Percentiles rank a stretch among this genome's conserved stretches.
These are phyloP conservation scores for Drosophila pseudotakahashii DNA, from an alignment of 2,888 invertebrate species.

Conservation along the genomic window DNA sequence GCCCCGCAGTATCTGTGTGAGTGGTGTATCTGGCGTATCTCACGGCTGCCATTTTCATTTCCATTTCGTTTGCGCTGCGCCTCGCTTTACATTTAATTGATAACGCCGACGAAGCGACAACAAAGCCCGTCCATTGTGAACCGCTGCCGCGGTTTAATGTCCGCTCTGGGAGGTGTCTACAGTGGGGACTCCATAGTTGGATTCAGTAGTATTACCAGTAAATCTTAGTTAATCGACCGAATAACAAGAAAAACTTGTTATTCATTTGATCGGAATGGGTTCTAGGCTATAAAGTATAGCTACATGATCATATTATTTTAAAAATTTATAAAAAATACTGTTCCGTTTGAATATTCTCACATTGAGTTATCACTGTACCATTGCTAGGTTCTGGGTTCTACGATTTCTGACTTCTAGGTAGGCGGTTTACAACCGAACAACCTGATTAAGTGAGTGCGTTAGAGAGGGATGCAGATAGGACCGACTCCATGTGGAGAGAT, in stretches of 20 bases:
- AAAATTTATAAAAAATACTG: too few relatives aligned
- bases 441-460: slow-evolving; percentile 44
- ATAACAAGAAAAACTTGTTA: too few relatives aligned
- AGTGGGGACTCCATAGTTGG: slow-evolving; percentile 3
- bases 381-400: slow-evolving; percentile 2
- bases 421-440: slow-evolving; percentile 50
- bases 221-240: too few relatives aligned
- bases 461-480: slow-evolving; percentile 39
- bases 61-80: slow-evolving; percentile 37
- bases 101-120: slow-evolving; percentile 62
- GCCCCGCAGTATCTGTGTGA: slow-evolving; percentile 15
- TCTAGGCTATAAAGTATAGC: too few relatives aligned
- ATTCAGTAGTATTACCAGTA: too few relatives aligned
- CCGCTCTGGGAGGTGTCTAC: slow-evolving; percentile 61
- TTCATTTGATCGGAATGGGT: too few relatives aligned
- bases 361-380: slow-evolving; percentile 27
- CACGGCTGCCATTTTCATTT: slow-evolving; percentile 68
- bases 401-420: slow-evolving; percentile 38
- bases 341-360: too few relatives aligned
- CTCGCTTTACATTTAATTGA: slow-evolving; percentile 70
- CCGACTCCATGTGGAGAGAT: slow-evolving; percentile 58
- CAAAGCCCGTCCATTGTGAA: slow-evolving; percentile 58
- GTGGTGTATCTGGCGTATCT: slow-evolving; percentile 30
- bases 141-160: slow-evolving; percentile 59
- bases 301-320: too few relatives aligned